Evolutionary conservation across 1,140 invertebrate species (phyloP).

Genomic region (Laodelphax striatellus): DNA sequence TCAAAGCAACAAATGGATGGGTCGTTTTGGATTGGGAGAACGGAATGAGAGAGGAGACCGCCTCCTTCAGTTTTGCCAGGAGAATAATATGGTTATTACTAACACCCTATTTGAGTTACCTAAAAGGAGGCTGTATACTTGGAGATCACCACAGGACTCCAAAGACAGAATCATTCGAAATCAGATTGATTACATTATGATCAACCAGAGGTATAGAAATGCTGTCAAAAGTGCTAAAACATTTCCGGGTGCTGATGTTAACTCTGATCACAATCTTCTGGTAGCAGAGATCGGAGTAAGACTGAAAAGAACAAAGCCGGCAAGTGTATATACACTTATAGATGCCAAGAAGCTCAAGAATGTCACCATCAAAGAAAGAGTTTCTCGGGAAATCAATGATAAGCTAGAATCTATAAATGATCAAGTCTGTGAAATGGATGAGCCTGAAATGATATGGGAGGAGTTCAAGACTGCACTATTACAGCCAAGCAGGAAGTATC

Average conservation of each 20-base stretch:
- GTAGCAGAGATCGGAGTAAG: conserved; percentile 14
- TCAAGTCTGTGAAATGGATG: background rate
- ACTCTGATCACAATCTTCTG: conserved; percentile 27
- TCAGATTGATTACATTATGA: conserved; percentile 29
- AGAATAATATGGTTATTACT: conserved; percentile 24
- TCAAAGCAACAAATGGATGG: conserved; percentile 5
- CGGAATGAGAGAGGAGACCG: conserved; percentile 27
- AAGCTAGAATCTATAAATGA: conserved; percentile 9
- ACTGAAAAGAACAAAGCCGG: background rate
- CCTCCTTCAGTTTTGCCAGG: conserved; percentile 26
- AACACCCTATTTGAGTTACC: conserved; percentile 27
- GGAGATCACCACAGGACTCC: conserved; percentile 26
- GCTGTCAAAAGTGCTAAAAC: conserved; percentile 19
- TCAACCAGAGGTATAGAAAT: conserved; percentile 26
- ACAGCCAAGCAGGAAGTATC: conserved; percentile 3
- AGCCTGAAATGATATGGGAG: background rate
- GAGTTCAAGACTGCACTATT: background rate
- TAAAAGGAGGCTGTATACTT: conserved; percentile 27
- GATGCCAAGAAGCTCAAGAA: conserved; percentile 1
- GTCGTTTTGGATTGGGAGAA: conserved; percentile 21
- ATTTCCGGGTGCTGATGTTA: background rate
- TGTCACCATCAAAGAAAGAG: background rate
- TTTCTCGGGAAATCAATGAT: background rate
- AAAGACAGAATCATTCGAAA: conserved; percentile 24
- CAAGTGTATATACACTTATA: background rate